A percentile compares a stretch with the other conserved stretches of the same genome.
Evolutionary conservation across 2,888 invertebrate genomes (phyloP).

Genomic region (Tenthredo scrophulariae): DNA sequence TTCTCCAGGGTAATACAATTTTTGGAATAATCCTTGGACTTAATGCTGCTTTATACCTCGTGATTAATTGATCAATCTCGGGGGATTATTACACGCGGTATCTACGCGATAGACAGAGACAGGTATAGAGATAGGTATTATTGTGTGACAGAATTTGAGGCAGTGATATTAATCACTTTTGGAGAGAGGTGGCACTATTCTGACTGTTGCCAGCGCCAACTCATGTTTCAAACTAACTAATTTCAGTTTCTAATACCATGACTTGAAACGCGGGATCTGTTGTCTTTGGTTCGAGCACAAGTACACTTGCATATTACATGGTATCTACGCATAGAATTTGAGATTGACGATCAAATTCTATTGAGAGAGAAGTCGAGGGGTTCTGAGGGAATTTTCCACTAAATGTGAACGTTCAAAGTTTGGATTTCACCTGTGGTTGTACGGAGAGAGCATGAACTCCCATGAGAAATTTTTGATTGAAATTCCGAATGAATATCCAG

Average conservation of each 20-base stretch:
- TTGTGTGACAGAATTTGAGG: conserved; percentile 36
- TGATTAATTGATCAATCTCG: conserved; percentile 42
- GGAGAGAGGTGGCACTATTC: not conserved
- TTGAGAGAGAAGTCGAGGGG: not conserved
- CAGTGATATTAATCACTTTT: conserved; percentile 34
- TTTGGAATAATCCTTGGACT: conserved; percentile 32
- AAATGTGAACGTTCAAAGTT: not conserved
- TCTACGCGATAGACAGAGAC: conserved; percentile 12
- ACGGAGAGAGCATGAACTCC: not conserved
- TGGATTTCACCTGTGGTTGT: not conserved
- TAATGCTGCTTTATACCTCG: conserved; percentile 27
- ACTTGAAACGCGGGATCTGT: conserved; percentile 12
- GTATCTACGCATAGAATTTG: not conserved
- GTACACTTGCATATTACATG: conserved; percentile 16
- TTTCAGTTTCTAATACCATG: conserved; percentile 38
- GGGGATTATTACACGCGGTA: conserved; percentile 22
- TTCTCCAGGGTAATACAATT: conserved; percentile 32
- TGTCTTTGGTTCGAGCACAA: not conserved
- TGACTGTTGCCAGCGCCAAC: conserved; percentile 12
- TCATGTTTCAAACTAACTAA: conserved; percentile 34
- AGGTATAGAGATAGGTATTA: conserved; percentile 16
- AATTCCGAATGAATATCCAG: not conserved
- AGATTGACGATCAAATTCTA: conserved; percentile 20
- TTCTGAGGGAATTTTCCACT: not conserved
- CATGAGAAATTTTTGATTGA: not conserved